Percentiles rank a stretch among this genome's conserved stretches.
Conservation (phyloP, 2,888 invertebrate genomes). For the Lasioglossum leucozonium region DNA sequence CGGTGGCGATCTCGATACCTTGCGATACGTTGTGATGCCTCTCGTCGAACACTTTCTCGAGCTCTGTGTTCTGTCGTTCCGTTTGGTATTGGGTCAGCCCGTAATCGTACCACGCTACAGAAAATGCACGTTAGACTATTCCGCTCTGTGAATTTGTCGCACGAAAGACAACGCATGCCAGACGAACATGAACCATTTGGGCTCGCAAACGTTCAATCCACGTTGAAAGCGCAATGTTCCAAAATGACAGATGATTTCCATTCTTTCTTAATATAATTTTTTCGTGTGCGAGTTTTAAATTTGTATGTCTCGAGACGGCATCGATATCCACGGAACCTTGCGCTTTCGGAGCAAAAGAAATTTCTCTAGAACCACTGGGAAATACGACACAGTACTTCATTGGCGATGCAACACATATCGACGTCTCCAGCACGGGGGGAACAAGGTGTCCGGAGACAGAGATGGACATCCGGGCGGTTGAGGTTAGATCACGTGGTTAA, state of each 20-base stretch:
- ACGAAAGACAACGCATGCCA: constrained; percentile 60
- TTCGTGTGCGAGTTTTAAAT: too few relatives aligned
- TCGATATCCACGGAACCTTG: constrained; percentile 19
- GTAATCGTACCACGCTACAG: constrained; percentile 95
- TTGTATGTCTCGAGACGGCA: not conserved
- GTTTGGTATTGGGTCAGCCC: constrained; percentile 94
- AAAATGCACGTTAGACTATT: constrained; percentile 72
- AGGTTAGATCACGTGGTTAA: constrained; percentile 63
- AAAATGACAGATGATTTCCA: not conserved
- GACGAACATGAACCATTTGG: constrained; percentile 45
- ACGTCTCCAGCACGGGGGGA: constrained; percentile 53
- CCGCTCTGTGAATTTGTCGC: constrained; percentile 27
- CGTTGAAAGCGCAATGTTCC: constrained; percentile 23
- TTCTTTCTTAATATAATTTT: not conserved
- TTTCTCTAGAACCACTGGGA: constrained; percentile 57
- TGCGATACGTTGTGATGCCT: constrained; percentile 90
- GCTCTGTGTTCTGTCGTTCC: constrained; percentile 92
- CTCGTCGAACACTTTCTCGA: constrained; percentile 95
- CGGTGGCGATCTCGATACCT: constrained; percentile 86
- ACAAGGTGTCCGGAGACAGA: constrained; percentile 58
- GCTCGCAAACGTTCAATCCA: constrained; percentile 46
- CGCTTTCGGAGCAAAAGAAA: constrained; percentile 34
- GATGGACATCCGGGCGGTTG: constrained; percentile 62
- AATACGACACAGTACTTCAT: constrained; percentile 81
- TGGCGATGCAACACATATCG: constrained; percentile 78